Conservation (phyloP, 1,140 invertebrate species). For the Asbolus verrucosus region DNA sequence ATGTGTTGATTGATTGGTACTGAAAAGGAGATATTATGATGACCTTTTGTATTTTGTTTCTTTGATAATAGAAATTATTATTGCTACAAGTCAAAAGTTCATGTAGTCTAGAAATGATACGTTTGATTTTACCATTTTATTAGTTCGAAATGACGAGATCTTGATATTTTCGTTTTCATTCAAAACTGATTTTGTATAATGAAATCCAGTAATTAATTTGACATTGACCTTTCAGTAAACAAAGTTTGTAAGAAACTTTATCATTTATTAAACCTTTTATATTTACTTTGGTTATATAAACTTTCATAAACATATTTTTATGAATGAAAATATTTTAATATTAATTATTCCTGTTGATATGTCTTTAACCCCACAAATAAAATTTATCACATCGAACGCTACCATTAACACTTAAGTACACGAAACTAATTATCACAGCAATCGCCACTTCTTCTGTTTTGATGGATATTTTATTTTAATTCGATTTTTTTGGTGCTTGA, state of each 20-base stretch:
- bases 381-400: background rate
- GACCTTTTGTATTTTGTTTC: constrained; percentile 22
- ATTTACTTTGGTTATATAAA: constrained; percentile 17
- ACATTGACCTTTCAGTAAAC: constrained; percentile 20
- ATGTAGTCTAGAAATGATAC: background rate
- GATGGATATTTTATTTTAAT: constrained; percentile 6
- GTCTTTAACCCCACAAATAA: constrained; percentile 26
- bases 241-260: constrained; percentile 3
- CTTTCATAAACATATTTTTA: constrained; percentile 18
- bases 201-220: constrained; percentile 10
- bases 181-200: constrained; percentile 12
- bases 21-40: constrained; percentile 8
- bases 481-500: background rate
- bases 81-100: constrained; percentile 13
- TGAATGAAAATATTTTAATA: constrained; percentile 22
- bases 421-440: background rate
- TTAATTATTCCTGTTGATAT: constrained; percentile 9
- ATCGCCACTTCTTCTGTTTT: background rate
- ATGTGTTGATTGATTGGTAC: background rate
- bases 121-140: background rate
- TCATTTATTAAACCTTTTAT: too few species aligned
- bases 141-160: constrained; percentile 4
- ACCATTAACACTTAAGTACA: constrained; percentile 8
- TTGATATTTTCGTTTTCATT: background rate
- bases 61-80: constrained; percentile 31